phyloP scores from a whole-genome alignment of 2,888 invertebrate species.

The Platypus cylindrus region DNA sequence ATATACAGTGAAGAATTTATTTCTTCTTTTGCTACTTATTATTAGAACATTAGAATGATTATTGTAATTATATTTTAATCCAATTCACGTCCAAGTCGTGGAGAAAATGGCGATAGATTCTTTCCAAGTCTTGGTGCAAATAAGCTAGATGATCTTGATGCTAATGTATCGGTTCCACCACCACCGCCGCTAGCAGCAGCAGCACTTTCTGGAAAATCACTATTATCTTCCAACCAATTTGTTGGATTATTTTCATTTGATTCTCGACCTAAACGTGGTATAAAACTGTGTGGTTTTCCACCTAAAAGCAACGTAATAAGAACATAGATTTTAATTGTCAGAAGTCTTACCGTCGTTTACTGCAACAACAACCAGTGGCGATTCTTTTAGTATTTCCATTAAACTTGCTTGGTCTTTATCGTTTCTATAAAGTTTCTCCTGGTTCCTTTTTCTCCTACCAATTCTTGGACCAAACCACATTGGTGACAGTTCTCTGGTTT shows the following conservation, averaged over 20 bases:
- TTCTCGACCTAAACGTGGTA: conserved; percentile 10
- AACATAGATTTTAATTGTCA: not conserved
- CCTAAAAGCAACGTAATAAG: conserved; percentile 1
- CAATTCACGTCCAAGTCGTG: conserved; percentile 10
- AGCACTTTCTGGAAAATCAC: conserved; percentile 3
- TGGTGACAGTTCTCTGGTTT: conserved; percentile 8
- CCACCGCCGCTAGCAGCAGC: no score
- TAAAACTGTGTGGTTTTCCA: conserved; percentile 9
- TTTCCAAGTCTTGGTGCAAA: conserved; percentile 10
- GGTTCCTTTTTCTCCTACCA: conserved; percentile 37
- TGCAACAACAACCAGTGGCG: conserved; percentile 12
- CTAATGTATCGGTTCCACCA: no score
- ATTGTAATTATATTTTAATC: no score
- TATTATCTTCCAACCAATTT: conserved; percentile 8
- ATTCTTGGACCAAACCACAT: conserved; percentile 44
- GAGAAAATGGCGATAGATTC: conserved; percentile 10
- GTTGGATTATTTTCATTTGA: conserved; percentile 9
- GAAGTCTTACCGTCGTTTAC: conserved; percentile 11
- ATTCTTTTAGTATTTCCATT: conserved; percentile 10
- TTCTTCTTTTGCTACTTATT: no score
- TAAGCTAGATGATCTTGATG: conserved; percentile 6
- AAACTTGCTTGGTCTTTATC: conserved; percentile 8
- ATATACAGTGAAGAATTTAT: no score
- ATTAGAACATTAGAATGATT: conserved; percentile 1
- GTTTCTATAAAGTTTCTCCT: conserved; percentile 9